Evolutionary conservation across 2,888 invertebrate genomes (phyloP).

Genomic region (Pilophorus perplexus): DNA sequence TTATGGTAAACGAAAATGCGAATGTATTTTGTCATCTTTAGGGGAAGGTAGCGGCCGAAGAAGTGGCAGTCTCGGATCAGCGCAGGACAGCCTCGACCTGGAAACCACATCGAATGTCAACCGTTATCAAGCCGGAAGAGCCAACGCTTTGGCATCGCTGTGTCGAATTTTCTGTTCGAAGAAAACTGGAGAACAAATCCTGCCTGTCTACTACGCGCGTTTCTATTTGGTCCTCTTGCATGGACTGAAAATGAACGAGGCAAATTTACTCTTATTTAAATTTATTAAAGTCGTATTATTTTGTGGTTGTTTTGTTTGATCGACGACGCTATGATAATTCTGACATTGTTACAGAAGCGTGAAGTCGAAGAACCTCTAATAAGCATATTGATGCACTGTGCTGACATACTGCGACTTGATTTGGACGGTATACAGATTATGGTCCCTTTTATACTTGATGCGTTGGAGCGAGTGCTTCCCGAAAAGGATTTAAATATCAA

Average conservation of each 20-base stretch:
- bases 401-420: constrained; percentile 85
- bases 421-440: constrained; percentile 89
- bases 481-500: constrained; percentile 79
- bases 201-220: constrained; percentile 87
- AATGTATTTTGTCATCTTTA: not conserved
- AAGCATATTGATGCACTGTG: constrained; percentile 80
- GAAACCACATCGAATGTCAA: constrained; percentile 9
- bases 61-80: constrained; percentile 41
- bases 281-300: too few species aligned
- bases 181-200: constrained; percentile 88
- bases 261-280: too few species aligned
- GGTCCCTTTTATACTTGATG: constrained; percentile 83
- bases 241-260: constrained; percentile 70
- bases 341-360: constrained; percentile 52
- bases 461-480: constrained; percentile 85
- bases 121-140: constrained; percentile 66
- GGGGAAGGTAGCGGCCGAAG: constrained; percentile 45
- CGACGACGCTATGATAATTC: too few species aligned
- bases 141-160: constrained; percentile 91
- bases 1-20: not conserved
- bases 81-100: constrained; percentile 28
- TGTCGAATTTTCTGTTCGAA: constrained; percentile 95
- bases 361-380: constrained; percentile 78
- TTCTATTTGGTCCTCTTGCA: constrained; percentile 90
- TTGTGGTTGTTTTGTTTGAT: too few species aligned